Evolutionary conservation across 2,797 vertebrate genomes (phyloP).

Genomic region (Helarctos malayanus): DNA sequence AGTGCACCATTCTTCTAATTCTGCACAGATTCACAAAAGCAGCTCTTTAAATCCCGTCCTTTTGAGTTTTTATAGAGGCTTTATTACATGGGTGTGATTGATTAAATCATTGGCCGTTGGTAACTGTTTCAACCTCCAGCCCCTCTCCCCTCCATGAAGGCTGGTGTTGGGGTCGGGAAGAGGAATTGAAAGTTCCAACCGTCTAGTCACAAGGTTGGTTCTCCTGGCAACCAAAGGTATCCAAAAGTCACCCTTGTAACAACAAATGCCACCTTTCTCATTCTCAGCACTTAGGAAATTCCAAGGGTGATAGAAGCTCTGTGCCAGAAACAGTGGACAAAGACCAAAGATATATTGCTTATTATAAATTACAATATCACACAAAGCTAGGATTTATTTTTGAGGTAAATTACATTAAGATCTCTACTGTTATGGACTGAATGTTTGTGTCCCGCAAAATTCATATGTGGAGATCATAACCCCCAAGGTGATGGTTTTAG

Average conservation of each 20-base stretch:
- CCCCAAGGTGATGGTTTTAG: background rate
- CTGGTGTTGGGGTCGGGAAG: background rate
- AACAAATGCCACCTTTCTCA: background rate
- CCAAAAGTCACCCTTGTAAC: background rate
- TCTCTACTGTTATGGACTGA: background rate
- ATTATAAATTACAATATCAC: background rate
- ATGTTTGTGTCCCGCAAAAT: background rate
- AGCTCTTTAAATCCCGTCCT: background rate
- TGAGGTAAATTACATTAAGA: background rate
- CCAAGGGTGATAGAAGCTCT: background rate
- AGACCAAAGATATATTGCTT: background rate
- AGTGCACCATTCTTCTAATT: background rate
- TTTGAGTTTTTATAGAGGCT: background rate
- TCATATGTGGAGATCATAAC: background rate
- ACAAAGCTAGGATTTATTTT: background rate
- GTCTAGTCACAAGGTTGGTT: background rate
- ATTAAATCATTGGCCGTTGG: background rate
- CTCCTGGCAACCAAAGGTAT: background rate
- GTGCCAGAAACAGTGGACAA: background rate
- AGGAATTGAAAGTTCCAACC: background rate
- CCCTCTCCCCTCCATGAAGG: background rate
- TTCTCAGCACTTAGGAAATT: background rate
- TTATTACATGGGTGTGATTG: background rate
- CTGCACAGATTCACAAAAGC: background rate
- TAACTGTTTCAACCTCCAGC: background rate